Percentiles rank a stretch among this genome's conserved stretches.
These are phyloP conservation scores for Dicyrtoma fusca DNA, from an alignment of 2,888 invertebrate species.

Conservation along the genomic window DNA sequence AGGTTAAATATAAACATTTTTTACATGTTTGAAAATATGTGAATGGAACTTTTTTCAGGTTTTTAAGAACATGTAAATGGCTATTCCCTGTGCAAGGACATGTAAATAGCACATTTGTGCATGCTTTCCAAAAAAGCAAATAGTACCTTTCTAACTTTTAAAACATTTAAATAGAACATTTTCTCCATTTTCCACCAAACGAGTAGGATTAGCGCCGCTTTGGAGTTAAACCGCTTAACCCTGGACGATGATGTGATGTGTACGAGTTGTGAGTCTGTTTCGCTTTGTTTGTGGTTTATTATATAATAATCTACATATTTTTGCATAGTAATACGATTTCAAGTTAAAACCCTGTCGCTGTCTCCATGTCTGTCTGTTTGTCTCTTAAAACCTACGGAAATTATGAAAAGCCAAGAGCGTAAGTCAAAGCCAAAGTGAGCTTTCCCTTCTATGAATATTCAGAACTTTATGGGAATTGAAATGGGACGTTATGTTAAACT, in stretches of 20 bases:
- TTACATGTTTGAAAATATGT: no score
- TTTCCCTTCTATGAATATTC: constrained; percentile 36
- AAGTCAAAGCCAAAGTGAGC: background rate
- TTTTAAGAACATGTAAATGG: no score
- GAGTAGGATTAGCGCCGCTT: no score
- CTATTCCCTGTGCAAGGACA: no score
- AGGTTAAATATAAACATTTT: no score
- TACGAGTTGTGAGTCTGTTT: background rate
- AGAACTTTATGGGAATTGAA: background rate
- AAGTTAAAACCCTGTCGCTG: constrained; percentile 19
- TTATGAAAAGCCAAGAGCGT: background rate
- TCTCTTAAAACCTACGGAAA: constrained; percentile 5
- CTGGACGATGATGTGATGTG: background rate
- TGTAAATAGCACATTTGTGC: no score
- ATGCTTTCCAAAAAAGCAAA: background rate
- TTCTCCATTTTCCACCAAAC: no score
- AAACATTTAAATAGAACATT: background rate
- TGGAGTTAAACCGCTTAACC: background rate
- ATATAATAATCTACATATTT: constrained; percentile 31
- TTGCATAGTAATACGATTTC: constrained; percentile 31
- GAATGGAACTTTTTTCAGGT: background rate
- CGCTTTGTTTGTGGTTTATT: constrained; percentile 15
- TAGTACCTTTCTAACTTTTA: no score
- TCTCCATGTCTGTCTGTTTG: background rate
- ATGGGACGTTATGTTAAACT: background rate